Evolutionary conservation across 1,140 invertebrate species (phyloP).

Genomic region (Zaprionus africanus): DNA sequence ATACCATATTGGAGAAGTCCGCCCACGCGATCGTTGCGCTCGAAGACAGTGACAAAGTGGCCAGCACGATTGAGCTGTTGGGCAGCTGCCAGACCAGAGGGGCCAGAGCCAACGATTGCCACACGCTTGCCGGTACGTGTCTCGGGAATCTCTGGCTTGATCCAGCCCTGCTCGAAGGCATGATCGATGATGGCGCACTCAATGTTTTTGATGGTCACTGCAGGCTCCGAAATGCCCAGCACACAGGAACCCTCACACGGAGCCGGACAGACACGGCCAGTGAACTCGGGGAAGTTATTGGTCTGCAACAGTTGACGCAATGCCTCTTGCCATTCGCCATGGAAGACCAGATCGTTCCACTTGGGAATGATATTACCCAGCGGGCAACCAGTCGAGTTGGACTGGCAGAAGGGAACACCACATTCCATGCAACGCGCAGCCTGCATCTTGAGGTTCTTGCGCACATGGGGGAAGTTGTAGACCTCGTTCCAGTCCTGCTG

Average conservation of each 20-base stretch:
- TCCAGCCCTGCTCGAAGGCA: constrained; percentile 98
- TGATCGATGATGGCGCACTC: constrained; percentile 99
- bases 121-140: constrained; percentile 93
- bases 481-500: constrained; percentile 98
- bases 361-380: constrained; percentile 99
- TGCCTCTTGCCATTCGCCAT: constrained; percentile 98
- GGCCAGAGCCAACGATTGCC: constrained; percentile 98
- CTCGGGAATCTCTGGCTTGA: constrained; percentile 88
- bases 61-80: constrained; percentile 97
- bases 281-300: constrained; percentile 99
- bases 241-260: constrained; percentile 99
- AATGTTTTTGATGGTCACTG: constrained; percentile 99
- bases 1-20: constrained; percentile 99
- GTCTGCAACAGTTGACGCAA: constrained; percentile 97
- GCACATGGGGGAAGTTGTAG: constrained; percentile 94
- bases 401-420: constrained; percentile 99
- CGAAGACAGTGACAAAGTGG: constrained; percentile 97
- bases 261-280: constrained; percentile 98
- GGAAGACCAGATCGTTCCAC: constrained; percentile 98
- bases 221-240: constrained; percentile 96
- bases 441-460: constrained; percentile 94
- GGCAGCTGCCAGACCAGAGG: constrained; percentile 97
- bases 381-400: constrained; percentile 96
- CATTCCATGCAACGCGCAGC: constrained; percentile 99
- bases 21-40: constrained; percentile 97